Evolutionary conservation across 1,140 invertebrate genomes (phyloP).

Genomic region (Heliconius hermathena): DNA sequence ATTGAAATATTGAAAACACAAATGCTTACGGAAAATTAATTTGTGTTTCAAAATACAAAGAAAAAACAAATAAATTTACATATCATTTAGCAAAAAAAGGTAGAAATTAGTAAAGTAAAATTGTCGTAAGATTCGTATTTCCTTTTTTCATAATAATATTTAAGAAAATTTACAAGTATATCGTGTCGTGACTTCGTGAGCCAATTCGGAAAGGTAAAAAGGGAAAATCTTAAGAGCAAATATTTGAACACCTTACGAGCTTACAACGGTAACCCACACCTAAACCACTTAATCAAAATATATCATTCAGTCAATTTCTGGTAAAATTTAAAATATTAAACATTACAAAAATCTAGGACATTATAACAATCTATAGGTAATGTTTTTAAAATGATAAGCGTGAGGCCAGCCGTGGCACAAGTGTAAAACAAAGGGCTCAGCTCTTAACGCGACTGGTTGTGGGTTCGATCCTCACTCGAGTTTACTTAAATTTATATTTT

Average conservation of each 20-base stretch:
- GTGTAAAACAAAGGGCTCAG: too few relatives aligned
- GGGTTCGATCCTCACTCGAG: too few relatives aligned
- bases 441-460: too few relatives aligned
- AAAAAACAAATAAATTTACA: neutral
- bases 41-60: neutral
- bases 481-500: too few relatives aligned
- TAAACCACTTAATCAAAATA: neutral
- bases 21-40: neutral
- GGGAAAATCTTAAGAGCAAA: neutral
- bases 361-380: too few relatives aligned
- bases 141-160: neutral
- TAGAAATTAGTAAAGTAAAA: neutral
- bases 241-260: neutral
- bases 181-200: neutral
- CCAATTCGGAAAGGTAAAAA: neutral
- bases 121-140: too few relatives aligned
- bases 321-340: too few relatives aligned
- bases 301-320: neutral
- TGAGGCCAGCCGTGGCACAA: too few relatives aligned
- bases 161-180: neutral
- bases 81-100: neutral
- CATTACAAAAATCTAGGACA: too few relatives aligned
- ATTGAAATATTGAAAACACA: neutral
- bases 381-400: too few relatives aligned
- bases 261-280: neutral